Conservation (phyloP, 2,888 invertebrate genomes). For the Tenodera sinensis region DNA sequence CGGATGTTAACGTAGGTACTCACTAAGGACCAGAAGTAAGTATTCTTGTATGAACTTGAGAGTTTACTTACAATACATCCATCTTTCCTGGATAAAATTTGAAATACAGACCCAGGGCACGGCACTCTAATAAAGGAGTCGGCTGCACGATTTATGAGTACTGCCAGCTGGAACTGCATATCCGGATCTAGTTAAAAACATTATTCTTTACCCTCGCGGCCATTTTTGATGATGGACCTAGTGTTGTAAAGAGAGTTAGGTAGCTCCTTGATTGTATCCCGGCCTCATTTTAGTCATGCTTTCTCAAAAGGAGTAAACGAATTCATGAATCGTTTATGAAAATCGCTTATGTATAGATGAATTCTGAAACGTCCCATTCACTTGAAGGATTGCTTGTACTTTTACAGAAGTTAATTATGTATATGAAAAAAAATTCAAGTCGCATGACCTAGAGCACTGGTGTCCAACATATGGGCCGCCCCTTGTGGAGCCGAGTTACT, state of each 20-base stretch:
- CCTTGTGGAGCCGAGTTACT: no score
- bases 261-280: neutral
- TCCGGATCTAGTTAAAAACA: neutral
- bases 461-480: no score
- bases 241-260: neutral
- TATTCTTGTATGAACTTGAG: neutral
- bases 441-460: no score
- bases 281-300: neutral
- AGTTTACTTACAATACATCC: neutral
- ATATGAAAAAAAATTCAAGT: no score
- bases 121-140: neutral
- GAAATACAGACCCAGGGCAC: neutral
- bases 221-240: neutral
- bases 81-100: neutral
- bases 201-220: neutral
- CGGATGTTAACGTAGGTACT: no score
- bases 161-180: neutral
- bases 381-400: no score
- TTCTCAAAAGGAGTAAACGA: neutral
- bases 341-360: neutral
- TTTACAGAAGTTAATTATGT: no score
- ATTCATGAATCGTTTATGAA: neutral
- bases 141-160: neutral
- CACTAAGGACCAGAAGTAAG: neutral
- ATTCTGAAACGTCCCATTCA: neutral